Evolutionary conservation across 2,797 vertebrate genomes (phyloP).

Genomic region (Manis crassicaudata): DNA sequence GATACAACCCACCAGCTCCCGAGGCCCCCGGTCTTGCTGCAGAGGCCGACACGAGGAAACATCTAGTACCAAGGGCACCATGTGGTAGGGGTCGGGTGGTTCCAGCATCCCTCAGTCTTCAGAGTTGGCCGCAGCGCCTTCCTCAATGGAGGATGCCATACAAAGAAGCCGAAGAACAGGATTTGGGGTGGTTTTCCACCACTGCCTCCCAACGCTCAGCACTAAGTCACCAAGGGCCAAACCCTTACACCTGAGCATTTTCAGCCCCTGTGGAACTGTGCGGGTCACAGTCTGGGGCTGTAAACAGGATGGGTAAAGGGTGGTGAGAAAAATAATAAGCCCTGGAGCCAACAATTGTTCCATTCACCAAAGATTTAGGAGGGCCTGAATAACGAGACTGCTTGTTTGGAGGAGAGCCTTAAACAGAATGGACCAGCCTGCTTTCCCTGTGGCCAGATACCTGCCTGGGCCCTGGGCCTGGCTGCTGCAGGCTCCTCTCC

Average conservation of each 20-base stretch:
- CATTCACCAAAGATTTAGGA: not conserved
- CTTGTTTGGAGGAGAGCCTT: not conserved
- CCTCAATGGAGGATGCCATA: not conserved
- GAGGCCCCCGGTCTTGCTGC: too few relatives aligned
- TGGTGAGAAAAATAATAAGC: not conserved
- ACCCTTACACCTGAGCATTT: not conserved
- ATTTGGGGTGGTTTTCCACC: not conserved
- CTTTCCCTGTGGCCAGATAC: not conserved
- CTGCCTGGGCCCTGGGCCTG: not conserved
- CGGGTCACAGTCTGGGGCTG: not conserved
- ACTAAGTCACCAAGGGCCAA: not conserved
- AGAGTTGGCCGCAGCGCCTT: not conserved
- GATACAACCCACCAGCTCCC: too few relatives aligned
- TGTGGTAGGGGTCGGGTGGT: not conserved
- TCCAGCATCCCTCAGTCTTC: not conserved
- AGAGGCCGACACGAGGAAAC: not conserved
- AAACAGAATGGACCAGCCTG: fast-evolving
- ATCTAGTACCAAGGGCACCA: fast-evolving
- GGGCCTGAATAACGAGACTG: not conserved
- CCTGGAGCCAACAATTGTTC: not conserved
- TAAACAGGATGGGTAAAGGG: not conserved
- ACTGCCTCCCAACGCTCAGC: not conserved
- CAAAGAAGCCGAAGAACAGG: not conserved
- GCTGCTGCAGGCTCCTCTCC: not conserved
- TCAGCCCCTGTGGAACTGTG: not conserved